Evolutionary conservation across 2,113 vertebrate species (phyloP), one percentile per base, ranked within the genome.

Genomic region (Ceyx melanurus): DNA sequence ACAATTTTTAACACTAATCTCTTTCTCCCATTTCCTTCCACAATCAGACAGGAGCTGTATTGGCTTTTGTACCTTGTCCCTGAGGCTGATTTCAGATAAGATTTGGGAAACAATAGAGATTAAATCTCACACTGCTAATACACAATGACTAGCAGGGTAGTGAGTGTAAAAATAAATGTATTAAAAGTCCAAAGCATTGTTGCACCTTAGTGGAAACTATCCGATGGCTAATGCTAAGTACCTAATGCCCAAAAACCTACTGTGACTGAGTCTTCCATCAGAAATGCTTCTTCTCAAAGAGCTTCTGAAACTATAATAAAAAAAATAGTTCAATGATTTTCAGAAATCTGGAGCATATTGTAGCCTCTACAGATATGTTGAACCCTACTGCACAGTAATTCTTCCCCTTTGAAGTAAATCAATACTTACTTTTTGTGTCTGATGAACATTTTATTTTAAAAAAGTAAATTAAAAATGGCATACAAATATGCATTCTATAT

Each of bases 221-320:
- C 12, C 4, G 11, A 42, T 25, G 64, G 33, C 35, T 51, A 46
- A 71, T 33, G 53, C 9, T 54, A 87, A 64, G 33, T 40, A 42
- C 20, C 37, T 57, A 60, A 43, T 29, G 71, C 9, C 68, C 46
- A 81, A 71, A 72, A 46, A 71, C 13, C 19, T 87, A 21, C 48
- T 71, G 20, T 72, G n/a, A 85, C 29, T 82, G 33, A 54, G 31
- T 42, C 54, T 76, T 85, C 58, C 43, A 56, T 54, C 54, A 77
- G 51, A 88, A 88, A 88, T 31, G 6, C 22, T 77, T 15, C 29
- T 88, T 88, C 58, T 48, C 53, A 56, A 90, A 70, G 31, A 76
- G 51, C 14, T 83, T 93, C 35, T 77, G 60, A 89, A 93, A 86
- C 90, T 86, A 86, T 33, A 14, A 74, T 74, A 25, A 79, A 93